These are phyloP conservation scores for Gypaetus barbatus DNA, from an alignment of 2,797 vertebrate genomes.

Conservation along the genomic window DNA sequence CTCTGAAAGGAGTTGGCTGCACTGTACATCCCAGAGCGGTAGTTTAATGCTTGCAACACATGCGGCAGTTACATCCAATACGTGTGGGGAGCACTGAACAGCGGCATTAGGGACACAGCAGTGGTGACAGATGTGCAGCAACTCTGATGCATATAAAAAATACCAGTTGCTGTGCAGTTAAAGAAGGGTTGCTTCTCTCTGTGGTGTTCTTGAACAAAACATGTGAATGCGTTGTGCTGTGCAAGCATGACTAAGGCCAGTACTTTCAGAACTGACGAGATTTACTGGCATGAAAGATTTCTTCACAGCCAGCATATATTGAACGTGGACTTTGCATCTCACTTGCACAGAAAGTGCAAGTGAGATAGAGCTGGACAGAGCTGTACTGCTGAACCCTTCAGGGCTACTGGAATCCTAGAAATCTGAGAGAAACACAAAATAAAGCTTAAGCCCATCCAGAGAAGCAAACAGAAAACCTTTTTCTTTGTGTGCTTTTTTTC, in stretches of 20 bases:
- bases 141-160: neutral
- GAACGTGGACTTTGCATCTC: neutral
- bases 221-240: neutral
- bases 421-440: neutral
- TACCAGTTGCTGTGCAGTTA: neutral
- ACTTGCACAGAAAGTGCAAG: neutral
- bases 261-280: neutral
- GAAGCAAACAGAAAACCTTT: neutral
- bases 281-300: neutral
- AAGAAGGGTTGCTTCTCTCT: neutral
- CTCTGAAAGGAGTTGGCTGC: neutral
- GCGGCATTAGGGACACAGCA: neutral
- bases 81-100: neutral
- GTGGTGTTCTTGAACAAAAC: neutral
- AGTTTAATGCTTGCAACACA: accelerated
- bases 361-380: neutral
- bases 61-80: neutral
- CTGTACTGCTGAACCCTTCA: neutral
- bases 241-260: neutral
- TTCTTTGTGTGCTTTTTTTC: neutral
- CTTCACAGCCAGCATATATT: neutral
- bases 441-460: neutral
- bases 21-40: neutral
- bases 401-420: neutral
- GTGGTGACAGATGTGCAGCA: neutral